Evolutionary conservation across 2,113 vertebrate species (phyloP), one percentile per base, ranked within the genome.

Genomic region (Toxostoma redivivum): DNA sequence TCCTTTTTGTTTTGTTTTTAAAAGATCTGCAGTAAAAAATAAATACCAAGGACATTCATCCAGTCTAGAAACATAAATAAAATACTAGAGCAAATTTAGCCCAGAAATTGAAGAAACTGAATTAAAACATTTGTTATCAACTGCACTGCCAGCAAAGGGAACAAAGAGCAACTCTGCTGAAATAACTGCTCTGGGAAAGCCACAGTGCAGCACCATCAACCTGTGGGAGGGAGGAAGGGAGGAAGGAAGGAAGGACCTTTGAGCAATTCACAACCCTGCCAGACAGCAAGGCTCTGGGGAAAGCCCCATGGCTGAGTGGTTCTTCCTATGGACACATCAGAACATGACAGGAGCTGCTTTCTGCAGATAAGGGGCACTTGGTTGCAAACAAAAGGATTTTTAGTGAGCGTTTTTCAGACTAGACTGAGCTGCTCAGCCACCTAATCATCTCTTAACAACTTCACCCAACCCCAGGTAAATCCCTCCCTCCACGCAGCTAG

Each of bases 341-440:
- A 24, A 33, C 22, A 7, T 0, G 5, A 38, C 2, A 12, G 0
- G 0, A 70, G 51, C 57, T 70, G 22, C 21, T 67, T 66, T 62
- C 44, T 90, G 66, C 53, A 33, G 61, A 5, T 11, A 7, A 60
- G 27, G 13, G 35, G 30, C 16, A 9, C 38, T 53, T 38, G n/a
- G 19, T 28, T 76, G 15, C 31, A 58, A 74, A 45, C 19, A 53
- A 31, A 50, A 86, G 21, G 48, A 33, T 28, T 66, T 65, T 90
- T 58, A n/a, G 25, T 30, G 54, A 12, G 5, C 31, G 16, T 65
- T 71, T 83, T 70, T n/a, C 82, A 82, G 50, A 18, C 9, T 54
- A 27, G n/a, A 24, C 38, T 67, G 24, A 35, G 28, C 44, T 30
- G 56, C 40, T 69, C 31, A 40, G 57, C 56, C 35, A 51, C 37